phyloP scores from a whole-genome alignment of 2,113 vertebrate genomes.

The Pithys albifrons region DNA sequence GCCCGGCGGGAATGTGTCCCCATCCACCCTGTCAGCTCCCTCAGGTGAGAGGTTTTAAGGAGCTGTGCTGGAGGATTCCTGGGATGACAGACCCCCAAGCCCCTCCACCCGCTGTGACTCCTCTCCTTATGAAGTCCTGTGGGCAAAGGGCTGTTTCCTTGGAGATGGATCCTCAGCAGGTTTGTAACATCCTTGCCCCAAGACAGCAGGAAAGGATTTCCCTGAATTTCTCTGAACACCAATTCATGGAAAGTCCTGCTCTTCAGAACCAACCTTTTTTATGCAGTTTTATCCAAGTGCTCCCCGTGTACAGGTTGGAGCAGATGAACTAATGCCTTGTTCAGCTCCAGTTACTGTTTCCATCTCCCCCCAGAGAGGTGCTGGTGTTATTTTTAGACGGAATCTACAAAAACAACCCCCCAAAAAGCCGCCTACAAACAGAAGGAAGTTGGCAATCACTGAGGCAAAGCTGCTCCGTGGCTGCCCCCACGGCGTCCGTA shows the following conservation, averaged over 20 bases:
- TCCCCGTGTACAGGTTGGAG: background rate
- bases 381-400: background rate
- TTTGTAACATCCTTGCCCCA: background rate
- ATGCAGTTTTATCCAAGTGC: too few relatives aligned
- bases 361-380: background rate
- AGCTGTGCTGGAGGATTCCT: background rate
- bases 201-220: background rate
- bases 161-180: background rate
- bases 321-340: background rate
- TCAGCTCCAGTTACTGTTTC: background rate
- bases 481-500: background rate
- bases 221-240: fast-evolving
- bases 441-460: background rate
- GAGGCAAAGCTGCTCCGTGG: background rate
- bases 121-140: fast-evolving
- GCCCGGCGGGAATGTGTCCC: fast-evolving
- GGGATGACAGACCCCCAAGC: background rate
- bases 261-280: background rate
- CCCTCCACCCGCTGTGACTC: background rate
- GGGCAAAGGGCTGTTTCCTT: background rate
- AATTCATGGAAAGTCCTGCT: background rate
- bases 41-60: background rate
- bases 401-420: background rate
- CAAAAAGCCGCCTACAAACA: background rate
- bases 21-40: background rate